These are phyloP conservation scores for Portevinia maculata DNA, from an alignment of 2,888 invertebrate species.

Conservation along the genomic window DNA sequence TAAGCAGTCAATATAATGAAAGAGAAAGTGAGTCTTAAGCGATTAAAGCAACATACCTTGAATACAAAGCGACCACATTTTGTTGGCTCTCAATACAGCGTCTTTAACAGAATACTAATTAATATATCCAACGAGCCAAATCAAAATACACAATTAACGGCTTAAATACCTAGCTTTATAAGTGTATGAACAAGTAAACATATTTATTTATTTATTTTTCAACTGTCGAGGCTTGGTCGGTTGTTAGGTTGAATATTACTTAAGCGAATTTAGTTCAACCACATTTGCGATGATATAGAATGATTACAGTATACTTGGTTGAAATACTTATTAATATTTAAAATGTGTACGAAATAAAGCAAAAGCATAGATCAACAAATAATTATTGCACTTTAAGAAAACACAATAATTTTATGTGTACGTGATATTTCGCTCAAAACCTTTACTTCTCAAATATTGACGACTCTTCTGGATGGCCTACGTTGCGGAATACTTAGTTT, in stretches of 20 bases:
- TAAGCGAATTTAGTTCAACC: constrained; percentile 11
- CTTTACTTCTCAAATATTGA: too few relatives aligned
- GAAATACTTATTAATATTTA: too few relatives aligned
- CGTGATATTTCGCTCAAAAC: too few relatives aligned
- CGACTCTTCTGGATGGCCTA: too few relatives aligned
- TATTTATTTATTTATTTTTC: constrained; percentile 42
- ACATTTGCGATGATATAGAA: constrained; percentile 3
- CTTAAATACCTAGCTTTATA: constrained; percentile 5
- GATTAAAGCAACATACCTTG: constrained; percentile 37
- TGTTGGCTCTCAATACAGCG: constrained; percentile 33
- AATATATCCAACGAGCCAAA: constrained; percentile 7
- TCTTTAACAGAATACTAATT: constrained; percentile 64
- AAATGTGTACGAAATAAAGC: too few relatives aligned
- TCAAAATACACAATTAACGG: constrained; percentile 30
- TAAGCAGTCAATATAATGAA: constrained; percentile 25
- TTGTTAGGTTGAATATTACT: constrained; percentile 26
- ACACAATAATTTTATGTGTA: too few relatives aligned
- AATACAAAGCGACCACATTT: constrained; percentile 44
- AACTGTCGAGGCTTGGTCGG: constrained; percentile 24
- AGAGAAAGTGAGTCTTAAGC: constrained; percentile 59
- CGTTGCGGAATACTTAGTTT: too few relatives aligned
- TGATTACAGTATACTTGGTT: too few relatives aligned
- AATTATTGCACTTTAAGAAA: too few relatives aligned
- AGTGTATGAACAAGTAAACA: constrained; percentile 3
- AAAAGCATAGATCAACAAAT: too few relatives aligned